Base-by-base conservation (phyloP, 1,140 invertebrate genomes). In the Episyrphus balteatus region DNA sequence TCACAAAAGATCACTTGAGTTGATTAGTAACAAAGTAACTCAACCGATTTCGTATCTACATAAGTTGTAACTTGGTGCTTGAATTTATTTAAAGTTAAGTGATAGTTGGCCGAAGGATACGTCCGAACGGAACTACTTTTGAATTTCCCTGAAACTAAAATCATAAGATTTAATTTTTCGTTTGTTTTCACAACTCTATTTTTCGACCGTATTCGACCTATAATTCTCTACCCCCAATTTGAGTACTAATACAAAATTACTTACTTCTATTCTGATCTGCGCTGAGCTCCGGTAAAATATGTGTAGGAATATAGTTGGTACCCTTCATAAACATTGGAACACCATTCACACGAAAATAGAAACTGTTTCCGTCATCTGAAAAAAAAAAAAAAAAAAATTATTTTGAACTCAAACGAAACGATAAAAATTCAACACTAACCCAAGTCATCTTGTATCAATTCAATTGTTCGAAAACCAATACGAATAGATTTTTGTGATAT, bases 241-340 rank as follows among this genome's bases (percentile, higher is more conserved):
- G 33, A n/a, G n/a, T n/a, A n/a, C n/a, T n/a, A n/a, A n/a, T n/a
- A n/a, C n/a, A 8, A 32, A 44, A 44, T 17, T 45, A 34, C 59
- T 59, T 38, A 65, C 62, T 56, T 44, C 48, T 26, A 10, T 32
- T 19, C 3, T 55, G 48, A 34, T 78, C 60, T 5, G 75, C 75
- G 3, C 82, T 74, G 26, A 72, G 55, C 70, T 95, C 92, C 1
- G 89, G 91, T 42, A 97, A 80, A 50, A 92, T 80, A 66, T 90
- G 81, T 1, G 84, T 77, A 2, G 95, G 95, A 61, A 98, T 95
- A 78, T 88, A 93, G 70, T 99, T 99, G 19, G 88, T 87, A 18
- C 92, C 96, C 73, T 98, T 98, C 53, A 91, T 82, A 63, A 97
- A 99, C n/a, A 98, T 82, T 13, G 86, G 79, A 5, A 85, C 59